Evolutionary conservation across 2,113 vertebrate species (phyloP).

Genomic region (Microcebus ravelobensis): DNA sequence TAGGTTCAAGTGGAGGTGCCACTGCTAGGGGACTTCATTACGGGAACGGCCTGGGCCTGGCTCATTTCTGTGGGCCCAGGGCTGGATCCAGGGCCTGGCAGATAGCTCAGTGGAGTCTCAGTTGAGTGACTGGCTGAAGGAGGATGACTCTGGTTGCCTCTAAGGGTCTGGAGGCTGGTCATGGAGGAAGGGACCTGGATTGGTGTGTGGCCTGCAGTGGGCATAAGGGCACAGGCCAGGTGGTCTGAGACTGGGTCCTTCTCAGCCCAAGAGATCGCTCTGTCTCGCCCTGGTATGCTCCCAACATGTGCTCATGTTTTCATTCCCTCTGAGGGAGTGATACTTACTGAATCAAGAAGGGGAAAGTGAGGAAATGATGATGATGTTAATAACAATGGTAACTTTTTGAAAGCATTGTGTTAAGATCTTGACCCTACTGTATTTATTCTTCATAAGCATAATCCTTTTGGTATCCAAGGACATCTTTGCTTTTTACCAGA

Average conservation of each 20-base stretch:
- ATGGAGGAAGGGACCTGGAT: not conserved
- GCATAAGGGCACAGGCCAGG: not conserved
- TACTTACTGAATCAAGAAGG: not conserved
- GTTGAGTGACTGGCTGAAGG: not conserved
- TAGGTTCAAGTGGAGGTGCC: not conserved
- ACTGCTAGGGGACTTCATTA: slow-evolving; percentile 33
- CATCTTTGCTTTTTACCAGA: not conserved
- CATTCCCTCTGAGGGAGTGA: not conserved
- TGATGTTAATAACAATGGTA: not conserved
- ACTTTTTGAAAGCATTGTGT: not conserved
- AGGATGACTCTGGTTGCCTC: not conserved
- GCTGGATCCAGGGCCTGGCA: not conserved
- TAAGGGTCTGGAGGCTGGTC: not conserved
- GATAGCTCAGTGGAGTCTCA: not conserved
- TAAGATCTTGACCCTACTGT: not conserved
- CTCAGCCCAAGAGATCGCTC: not conserved
- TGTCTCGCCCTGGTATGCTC: not conserved
- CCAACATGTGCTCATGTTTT: not conserved
- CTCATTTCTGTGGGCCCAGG: not conserved
- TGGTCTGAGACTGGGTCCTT: not conserved
- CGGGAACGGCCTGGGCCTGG: not conserved
- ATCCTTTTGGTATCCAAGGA: not conserved
- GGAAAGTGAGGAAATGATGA: not conserved
- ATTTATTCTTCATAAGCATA: not conserved
- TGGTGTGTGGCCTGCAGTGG: not conserved